Evolutionary conservation across 1,140 invertebrate species (phyloP).

Genomic region (Triops longicaudatus): DNA sequence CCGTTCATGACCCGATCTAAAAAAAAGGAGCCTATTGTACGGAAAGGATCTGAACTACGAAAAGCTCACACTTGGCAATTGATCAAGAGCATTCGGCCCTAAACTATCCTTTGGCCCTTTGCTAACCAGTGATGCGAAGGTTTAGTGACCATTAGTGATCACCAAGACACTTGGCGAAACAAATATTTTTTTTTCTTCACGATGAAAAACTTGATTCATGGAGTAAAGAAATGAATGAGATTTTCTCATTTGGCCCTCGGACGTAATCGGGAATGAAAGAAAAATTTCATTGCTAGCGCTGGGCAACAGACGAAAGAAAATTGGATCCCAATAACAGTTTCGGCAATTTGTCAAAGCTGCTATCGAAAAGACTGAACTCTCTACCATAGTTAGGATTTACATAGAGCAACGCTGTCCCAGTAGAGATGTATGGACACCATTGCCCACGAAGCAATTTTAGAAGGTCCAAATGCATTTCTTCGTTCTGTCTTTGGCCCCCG

Average conservation of each 20-base stretch:
- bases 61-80: conserved; percentile 1
- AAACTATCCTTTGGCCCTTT: not conserved
- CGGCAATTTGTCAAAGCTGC: not conserved
- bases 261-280: not conserved
- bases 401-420: not conserved
- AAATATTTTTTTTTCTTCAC: not conserved
- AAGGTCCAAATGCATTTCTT: too few relatives aligned
- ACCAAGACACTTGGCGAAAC: not conserved
- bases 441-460: too few relatives aligned
- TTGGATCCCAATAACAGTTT: not conserved
- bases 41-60: not conserved
- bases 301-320: not conserved
- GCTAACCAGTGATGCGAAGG: not conserved
- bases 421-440: not conserved
- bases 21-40: not conserved
- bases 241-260: not conserved
- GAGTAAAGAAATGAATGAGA: not conserved
- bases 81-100: not conserved
- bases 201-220: not conserved
- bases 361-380: not conserved
- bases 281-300: not conserved
- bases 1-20: not conserved
- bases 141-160: not conserved
- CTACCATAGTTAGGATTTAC: not conserved
- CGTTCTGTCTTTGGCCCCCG: too few relatives aligned